These are phyloP conservation scores for Mayetiola destructor DNA, from an alignment of 2,888 invertebrate species.

Conservation along the genomic window DNA sequence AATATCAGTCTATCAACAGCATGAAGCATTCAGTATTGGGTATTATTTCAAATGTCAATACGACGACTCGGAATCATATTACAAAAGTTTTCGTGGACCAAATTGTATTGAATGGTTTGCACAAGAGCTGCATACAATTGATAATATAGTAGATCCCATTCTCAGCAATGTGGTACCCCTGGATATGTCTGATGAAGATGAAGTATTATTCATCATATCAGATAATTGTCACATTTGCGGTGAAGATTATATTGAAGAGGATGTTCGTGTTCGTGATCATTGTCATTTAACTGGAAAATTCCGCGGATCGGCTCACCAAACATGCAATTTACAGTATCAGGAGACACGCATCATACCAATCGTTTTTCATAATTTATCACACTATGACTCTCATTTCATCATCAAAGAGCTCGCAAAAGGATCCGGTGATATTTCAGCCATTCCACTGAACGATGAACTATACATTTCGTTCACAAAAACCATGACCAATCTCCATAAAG, in stretches of 20 bases:
- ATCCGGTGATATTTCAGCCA: neutral
- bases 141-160: neutral
- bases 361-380: neutral
- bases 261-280: constrained; percentile 17
- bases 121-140: constrained; percentile 1
- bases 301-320: constrained; percentile 10
- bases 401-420: neutral
- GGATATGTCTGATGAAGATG: neutral
- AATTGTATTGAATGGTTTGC: constrained; percentile 14
- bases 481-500: neutral
- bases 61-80: constrained; percentile 18
- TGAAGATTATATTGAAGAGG: neutral
- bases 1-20: constrained; percentile 15
- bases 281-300: constrained; percentile 18
- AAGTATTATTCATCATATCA: neutral
- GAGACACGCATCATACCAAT: neutral
- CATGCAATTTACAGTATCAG: neutral
- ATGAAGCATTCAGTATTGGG: constrained; percentile 20
- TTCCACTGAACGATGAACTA: neutral
- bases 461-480: constrained; percentile 4
- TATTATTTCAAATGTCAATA: constrained; percentile 21
- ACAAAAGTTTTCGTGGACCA: constrained; percentile 14
- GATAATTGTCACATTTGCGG: neutral
- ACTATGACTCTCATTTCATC: neutral
- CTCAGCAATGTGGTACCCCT: neutral